These are phyloP conservation scores for Vespertilio murinus DNA, from an alignment of 2,797 vertebrate genomes.

Conservation along the genomic window DNA sequence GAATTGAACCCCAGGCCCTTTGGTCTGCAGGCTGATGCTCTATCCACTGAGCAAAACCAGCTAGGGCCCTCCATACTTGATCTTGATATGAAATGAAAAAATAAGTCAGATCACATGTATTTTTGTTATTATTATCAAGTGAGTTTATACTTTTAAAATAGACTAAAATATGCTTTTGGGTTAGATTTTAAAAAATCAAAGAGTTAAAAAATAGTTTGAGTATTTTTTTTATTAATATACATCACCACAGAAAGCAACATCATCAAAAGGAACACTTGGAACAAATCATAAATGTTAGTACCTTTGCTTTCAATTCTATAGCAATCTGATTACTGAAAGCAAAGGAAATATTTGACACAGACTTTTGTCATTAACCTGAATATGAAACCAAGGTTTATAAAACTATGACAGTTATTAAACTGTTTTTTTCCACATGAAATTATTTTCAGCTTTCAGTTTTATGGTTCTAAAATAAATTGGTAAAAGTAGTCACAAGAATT, in stretches of 20 bases:
- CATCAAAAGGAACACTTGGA: conserved; percentile 47
- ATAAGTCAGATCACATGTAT: neutral
- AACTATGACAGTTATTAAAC: conserved; percentile 14
- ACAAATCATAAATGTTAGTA: neutral
- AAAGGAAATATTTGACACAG: conserved; percentile 9
- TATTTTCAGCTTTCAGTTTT: conserved; percentile 36
- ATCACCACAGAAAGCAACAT: conserved; percentile 10
- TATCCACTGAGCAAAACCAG: too few species aligned
- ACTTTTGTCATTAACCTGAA: conserved; percentile 14
- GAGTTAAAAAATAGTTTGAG: neutral
- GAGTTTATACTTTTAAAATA: conserved; percentile 23
- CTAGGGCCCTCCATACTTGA: neutral
- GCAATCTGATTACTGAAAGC: conserved; percentile 32
- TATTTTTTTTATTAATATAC: conserved; percentile 45
- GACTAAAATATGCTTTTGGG: conserved; percentile 10
- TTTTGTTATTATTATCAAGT: neutral
- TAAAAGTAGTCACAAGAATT: neutral
- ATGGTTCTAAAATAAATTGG: neutral
- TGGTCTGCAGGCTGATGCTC: too few species aligned
- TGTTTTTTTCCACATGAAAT: conserved; percentile 32
- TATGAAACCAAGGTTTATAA: conserved; percentile 12
- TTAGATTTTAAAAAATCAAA: neutral
- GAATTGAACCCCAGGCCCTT: too few species aligned
- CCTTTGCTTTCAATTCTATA: conserved; percentile 19
- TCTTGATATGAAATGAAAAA: conserved; percentile 9